A percentile compares a stretch with the other conserved stretches of the same genome.
These are phyloP conservation scores for Ashinkailepas kermadecensis DNA, from an alignment of 2,888 invertebrate species.

Conservation along the genomic window DNA sequence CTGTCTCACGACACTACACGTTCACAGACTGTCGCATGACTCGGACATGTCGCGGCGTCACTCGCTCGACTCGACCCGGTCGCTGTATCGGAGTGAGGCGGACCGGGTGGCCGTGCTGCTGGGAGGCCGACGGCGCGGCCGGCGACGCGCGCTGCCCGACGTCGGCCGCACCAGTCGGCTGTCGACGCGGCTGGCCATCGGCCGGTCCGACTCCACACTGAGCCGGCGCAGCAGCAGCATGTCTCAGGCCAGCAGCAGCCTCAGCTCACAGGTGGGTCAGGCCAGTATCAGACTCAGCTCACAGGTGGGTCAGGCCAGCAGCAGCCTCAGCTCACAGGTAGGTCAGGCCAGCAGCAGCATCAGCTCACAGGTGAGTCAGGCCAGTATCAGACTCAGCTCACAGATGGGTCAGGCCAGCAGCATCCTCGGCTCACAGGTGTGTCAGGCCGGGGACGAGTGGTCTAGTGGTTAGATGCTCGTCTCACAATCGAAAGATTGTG, in stretches of 20 bases:
- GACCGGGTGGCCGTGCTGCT: conserved; percentile 29
- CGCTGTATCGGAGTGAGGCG: conserved; percentile 30
- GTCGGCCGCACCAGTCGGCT: conserved; percentile 21
- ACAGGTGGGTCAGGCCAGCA: not conserved
- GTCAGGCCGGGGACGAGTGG: no score
- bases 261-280: conserved; percentile 2
- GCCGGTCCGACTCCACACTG: conserved; percentile 21
- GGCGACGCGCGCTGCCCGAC: conserved; percentile 20
- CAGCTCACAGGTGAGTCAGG: not conserved
- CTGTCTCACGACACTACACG: conserved; percentile 3
- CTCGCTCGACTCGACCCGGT: conserved; percentile 64
- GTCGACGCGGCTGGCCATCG: conserved; percentile 12
- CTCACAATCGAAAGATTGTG: no score
- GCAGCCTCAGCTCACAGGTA: no score
- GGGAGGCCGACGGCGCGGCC: conserved; percentile 13
- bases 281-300: conserved; percentile 22
- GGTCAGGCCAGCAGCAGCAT: no score
- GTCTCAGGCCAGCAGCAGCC: conserved; percentile 31
- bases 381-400: conserved; percentile 22
- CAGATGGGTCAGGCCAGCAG: not conserved
- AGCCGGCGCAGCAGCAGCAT: conserved; percentile 31
- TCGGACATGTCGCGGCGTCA: conserved; percentile 59
- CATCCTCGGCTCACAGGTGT: no score
- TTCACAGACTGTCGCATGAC: conserved; percentile 68
- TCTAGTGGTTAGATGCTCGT: no score